A percentile compares a stretch with the other conserved stretches of the same genome.
These are phyloP conservation scores for Passerculus sandwichensis DNA, from an alignment of 2,797 vertebrate genomes.

Conservation along the genomic window DNA sequence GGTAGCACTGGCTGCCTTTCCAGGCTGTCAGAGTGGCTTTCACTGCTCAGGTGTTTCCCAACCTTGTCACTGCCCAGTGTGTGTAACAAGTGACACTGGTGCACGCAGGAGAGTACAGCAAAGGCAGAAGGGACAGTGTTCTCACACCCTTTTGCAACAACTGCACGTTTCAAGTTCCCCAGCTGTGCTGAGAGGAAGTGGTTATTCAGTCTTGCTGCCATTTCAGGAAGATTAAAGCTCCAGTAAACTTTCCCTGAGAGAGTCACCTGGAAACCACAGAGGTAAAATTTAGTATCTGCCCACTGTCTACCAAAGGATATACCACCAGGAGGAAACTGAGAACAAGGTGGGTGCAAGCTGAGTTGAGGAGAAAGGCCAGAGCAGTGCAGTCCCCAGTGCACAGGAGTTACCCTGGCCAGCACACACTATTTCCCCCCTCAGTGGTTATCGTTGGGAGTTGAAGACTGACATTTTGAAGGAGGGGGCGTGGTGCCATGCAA, in stretches of 20 bases:
- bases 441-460: background rate
- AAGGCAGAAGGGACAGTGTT: background rate
- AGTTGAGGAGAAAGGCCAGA: background rate
- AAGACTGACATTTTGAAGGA: slow-evolving; percentile 49
- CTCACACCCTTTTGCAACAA: slow-evolving; percentile 10
- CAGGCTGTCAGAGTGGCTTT: background rate
- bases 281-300: background rate
- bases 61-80: background rate
- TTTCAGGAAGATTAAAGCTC: slow-evolving; percentile 60
- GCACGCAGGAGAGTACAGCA: background rate
- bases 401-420: background rate
- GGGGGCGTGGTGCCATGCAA: background rate
- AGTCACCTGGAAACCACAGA: slow-evolving; percentile 62
- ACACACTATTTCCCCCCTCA: background rate
- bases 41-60: slow-evolving; percentile 23
- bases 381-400: background rate
- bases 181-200: slow-evolving; percentile 57
- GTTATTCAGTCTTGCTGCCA: slow-evolving; percentile 28
- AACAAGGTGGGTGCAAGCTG: background rate
- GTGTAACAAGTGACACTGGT: background rate
- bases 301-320: background rate
- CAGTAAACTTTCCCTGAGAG: slow-evolving; percentile 61
- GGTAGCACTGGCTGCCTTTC: background rate
- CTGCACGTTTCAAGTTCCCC: slow-evolving; percentile 29
- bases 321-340: background rate